phyloP scores from a whole-genome alignment of 2,888 invertebrate genomes.

The Plagodis pulveraria region DNA sequence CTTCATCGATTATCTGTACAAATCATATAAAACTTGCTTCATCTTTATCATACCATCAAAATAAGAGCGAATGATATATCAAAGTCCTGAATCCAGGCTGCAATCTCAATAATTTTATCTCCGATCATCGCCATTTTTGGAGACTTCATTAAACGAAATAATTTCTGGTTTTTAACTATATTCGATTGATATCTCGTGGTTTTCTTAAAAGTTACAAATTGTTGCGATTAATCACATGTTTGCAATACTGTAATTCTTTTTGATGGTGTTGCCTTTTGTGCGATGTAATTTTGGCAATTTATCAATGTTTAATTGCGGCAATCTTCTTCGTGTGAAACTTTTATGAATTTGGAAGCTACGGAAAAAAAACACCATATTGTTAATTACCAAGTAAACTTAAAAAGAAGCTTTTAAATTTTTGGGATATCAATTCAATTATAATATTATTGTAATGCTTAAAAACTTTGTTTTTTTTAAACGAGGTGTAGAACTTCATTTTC shows the following conservation, averaged over 20 bases:
- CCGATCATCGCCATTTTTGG: conserved; percentile 53
- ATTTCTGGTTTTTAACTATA: conserved; percentile 45
- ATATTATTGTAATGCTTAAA: too few relatives aligned
- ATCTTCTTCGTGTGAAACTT: conserved; percentile 16
- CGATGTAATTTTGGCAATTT: conserved; percentile 23
- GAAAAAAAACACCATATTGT: too few relatives aligned
- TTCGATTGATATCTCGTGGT: conserved; percentile 39
- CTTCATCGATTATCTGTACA: conserved; percentile 59
- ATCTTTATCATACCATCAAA: conserved; percentile 55
- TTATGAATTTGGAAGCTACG: background rate
- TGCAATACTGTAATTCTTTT: conserved; percentile 55
- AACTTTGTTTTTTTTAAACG: too few relatives aligned
- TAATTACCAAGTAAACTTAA: too few relatives aligned
- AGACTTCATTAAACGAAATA: conserved; percentile 31
- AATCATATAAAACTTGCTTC: conserved; percentile 63
- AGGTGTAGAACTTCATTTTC: too few relatives aligned
- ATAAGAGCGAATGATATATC: conserved; percentile 68
- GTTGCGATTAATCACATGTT: conserved; percentile 50
- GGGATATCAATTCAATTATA: too few relatives aligned
- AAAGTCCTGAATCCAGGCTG: conserved; percentile 72
- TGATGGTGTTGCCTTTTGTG: conserved; percentile 34
- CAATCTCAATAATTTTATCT: conserved; percentile 73
- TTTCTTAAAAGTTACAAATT: conserved; percentile 52
- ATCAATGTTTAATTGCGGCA: conserved; percentile 32
- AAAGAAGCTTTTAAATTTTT: too few relatives aligned